Evolutionary conservation across 2,888 invertebrate species (phyloP), one percentile per base, ranked within the genome.

Genomic region (Agrochola lychnidis): DNA sequence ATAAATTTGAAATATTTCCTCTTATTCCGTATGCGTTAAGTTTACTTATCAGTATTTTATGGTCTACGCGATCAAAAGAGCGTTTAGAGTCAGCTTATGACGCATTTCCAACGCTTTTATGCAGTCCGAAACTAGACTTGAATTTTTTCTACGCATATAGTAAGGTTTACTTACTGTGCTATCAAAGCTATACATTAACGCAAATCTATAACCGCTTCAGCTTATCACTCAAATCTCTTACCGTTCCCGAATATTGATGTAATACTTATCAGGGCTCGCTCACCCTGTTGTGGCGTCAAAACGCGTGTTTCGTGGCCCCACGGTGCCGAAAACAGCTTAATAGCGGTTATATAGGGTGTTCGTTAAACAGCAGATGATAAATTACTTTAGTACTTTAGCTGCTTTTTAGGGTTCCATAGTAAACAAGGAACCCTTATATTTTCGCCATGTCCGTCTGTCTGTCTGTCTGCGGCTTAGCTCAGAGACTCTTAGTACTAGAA

Each of bases 221-320:
- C 70, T 72, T 72, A n/a, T 75, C 2, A 36, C 70, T 71, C 45
- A 75, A 25, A 6, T 57, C 59, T 9, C 36, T 61, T 30, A 71
- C 79, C 36, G 63, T 66, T 72, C 56, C 73, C 69, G 81, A 89
- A 88, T 88, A 89, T 89, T 88, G 81, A 86, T 86, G 76, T 85
- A 75, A 75, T 68, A 72, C 70, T 56, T 70, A 79, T 71, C 30
- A 57, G 66, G 66, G 57, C 56, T 56, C n/a, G 57, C 56, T 56
- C n/a, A 56, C n/a, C n/a, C 57, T 36, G 73, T 62, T 74, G 70
- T 56, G 71, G 76, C 63, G 67, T 79, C 73, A 76, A 78, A 81
- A 79, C 81, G 76, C 69, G 51, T 81, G 76, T 85, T 78, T 73
- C 42, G 76, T 84, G 78, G 84, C 78, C 75, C 45, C 64, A 70